Percentiles rank a stretch among this genome's conserved stretches.
phyloP scores from a whole-genome alignment of 2,797 vertebrate species.

The Sebastes alutus region DNA sequence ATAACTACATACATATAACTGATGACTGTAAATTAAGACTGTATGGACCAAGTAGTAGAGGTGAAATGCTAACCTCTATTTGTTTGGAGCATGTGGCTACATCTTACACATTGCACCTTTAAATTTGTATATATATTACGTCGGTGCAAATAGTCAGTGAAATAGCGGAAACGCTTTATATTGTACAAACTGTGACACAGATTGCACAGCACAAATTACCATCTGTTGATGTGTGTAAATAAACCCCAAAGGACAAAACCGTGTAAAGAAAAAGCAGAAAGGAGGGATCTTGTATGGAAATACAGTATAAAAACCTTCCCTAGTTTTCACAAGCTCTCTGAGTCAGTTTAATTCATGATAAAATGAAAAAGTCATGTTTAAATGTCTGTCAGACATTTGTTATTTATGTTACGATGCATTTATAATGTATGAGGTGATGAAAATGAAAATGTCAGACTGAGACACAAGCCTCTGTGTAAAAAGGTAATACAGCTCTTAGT shows the following conservation, averaged over 20 bases:
- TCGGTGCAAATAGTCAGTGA: background rate
- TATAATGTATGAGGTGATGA: constrained; percentile 74
- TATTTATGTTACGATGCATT: constrained; percentile 74
- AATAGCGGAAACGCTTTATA: background rate
- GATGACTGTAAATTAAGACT: too few relatives aligned
- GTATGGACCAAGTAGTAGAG: background rate
- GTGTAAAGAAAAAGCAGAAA: background rate
- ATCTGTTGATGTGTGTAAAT: constrained; percentile 21
- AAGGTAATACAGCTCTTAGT: constrained; percentile 46
- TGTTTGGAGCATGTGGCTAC: background rate
- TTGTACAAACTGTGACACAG: constrained; percentile 1
- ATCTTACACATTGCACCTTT: background rate
- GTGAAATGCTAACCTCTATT: background rate
- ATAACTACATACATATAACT: too few relatives aligned
- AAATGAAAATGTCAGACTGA: constrained; percentile 75
- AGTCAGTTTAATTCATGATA: constrained; percentile 37
- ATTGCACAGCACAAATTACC: constrained; percentile 8
- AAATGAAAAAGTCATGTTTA: constrained; percentile 56
- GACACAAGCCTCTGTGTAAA: constrained; percentile 43
- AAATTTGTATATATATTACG: background rate
- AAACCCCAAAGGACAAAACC: constrained; percentile 3
- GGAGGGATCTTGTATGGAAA: background rate
- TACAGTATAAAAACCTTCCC: background rate
- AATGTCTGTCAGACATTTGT: constrained; percentile 71
- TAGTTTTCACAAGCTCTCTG: constrained; percentile 17